These are phyloP conservation scores for silkworm (Bombyx mori) DNA, from an alignment of 1,140 invertebrate genomes.

Conservation along the genomic window ASM3026992v2 NC_085127.1:7388501-7389000, in stretches of 20 bases:
- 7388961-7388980: slow-evolving; percentile 85
- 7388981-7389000: slow-evolving; percentile 81
- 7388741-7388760: slow-evolving; percentile 28
- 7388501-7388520: slow-evolving; percentile 52
- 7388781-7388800: too few relatives aligned
- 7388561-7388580: slow-evolving; percentile 70
- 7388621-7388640: slow-evolving; percentile 70
- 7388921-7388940: slow-evolving; percentile 73
- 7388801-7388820: slow-evolving; percentile 1
- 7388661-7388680: slow-evolving; percentile 45
- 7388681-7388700: slow-evolving; percentile 54
- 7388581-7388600: slow-evolving; percentile 44
- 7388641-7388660: slow-evolving; percentile 56
- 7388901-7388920: slow-evolving; percentile 71
- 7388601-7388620: slow-evolving; percentile 40
- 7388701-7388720: slow-evolving; percentile 36
- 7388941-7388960: slow-evolving; percentile 80
- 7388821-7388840: slow-evolving; percentile 21
- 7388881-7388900: slow-evolving; percentile 61
- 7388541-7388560: slow-evolving; percentile 53
- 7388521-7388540: slow-evolving; percentile 37
- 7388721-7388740: slow-evolving; percentile 36
- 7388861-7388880: slow-evolving; percentile 84
- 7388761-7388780: slow-evolving; percentile 6
- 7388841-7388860: slow-evolving; percentile 70